These are phyloP conservation scores for Uropetala carovei DNA, from an alignment of 2,888 invertebrate genomes.

Conservation along the genomic window DNA sequence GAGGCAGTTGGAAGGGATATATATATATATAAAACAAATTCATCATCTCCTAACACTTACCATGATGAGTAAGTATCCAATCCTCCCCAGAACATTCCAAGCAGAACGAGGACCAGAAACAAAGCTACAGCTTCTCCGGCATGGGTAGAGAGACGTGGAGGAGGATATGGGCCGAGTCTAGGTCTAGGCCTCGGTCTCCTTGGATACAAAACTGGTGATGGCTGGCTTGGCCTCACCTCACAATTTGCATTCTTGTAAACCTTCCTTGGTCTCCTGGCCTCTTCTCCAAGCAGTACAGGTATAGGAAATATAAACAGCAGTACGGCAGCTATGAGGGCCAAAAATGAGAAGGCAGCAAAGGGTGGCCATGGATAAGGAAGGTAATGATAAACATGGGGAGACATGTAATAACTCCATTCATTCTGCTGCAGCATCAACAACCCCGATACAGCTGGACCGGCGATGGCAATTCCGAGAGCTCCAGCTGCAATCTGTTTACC, in stretches of 20 bases:
- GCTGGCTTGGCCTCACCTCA: slow-evolving; percentile 74
- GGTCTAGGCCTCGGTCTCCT: slow-evolving; percentile 79
- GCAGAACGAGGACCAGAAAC: slow-evolving; percentile 81
- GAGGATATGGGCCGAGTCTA: slow-evolving; percentile 33
- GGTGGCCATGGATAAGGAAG: slow-evolving; percentile 56
- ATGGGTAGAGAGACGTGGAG: slow-evolving; percentile 11
- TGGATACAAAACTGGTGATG: not conserved
- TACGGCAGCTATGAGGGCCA: slow-evolving; percentile 41
- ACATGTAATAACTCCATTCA: not conserved
- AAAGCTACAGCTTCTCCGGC: slow-evolving; percentile 83
- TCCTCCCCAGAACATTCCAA: slow-evolving; percentile 88
- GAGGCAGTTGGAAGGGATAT: too few species aligned
- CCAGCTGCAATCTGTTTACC: slow-evolving; percentile 88
- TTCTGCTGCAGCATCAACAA: slow-evolving; percentile 33
- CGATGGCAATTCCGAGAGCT: slow-evolving; percentile 78
- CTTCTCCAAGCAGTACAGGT: slow-evolving; percentile 20
- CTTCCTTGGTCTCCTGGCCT: not conserved
- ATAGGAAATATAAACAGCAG: not conserved
- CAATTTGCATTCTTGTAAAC: slow-evolving; percentile 31
- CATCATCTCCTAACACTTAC: slow-evolving; percentile 75
- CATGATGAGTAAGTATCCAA: slow-evolving; percentile 87
- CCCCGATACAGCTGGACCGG: not conserved
- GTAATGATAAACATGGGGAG: not conserved
- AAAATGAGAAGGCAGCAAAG: slow-evolving; percentile 43
- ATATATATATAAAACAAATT: too few species aligned